These are phyloP conservation scores for Chrysaora quinquecirrha DNA, from an alignment of 30 jellyfish, hydroid and myxozoan species.

Conservation along the genomic window DNA sequence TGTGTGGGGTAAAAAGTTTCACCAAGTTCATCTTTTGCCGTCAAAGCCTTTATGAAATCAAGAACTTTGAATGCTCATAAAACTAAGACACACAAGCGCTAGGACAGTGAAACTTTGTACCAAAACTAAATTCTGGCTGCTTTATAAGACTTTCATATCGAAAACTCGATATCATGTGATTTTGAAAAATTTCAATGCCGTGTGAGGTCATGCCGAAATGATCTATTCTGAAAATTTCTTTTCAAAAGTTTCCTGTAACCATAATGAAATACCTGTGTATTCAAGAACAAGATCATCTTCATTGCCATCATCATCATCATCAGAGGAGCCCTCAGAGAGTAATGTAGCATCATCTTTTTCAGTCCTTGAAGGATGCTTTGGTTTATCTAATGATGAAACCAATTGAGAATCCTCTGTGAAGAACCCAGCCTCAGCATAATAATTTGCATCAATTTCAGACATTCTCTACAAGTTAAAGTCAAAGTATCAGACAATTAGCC, in stretches of 20 bases:
- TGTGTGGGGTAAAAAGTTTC: too few relatives aligned
- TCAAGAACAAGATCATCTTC: conserved; percentile 76
- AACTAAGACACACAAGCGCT: too few relatives aligned
- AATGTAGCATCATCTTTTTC: conserved; percentile 83
- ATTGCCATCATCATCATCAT: conserved; percentile 55
- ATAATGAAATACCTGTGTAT: conserved; percentile 66
- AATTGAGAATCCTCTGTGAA: conserved; percentile 34
- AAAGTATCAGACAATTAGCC: too few relatives aligned
- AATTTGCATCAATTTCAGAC: conserved; percentile 38
- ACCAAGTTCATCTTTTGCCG: too few relatives aligned
- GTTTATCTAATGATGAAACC: conserved; percentile 21
- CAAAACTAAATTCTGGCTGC: background rate
- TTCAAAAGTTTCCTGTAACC: background rate
- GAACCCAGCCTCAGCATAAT: conserved; percentile 11
- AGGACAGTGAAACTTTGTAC: too few relatives aligned
- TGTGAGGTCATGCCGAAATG: too few relatives aligned
- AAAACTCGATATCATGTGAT: too few relatives aligned
- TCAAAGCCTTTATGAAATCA: too few relatives aligned
- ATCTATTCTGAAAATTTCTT: too few relatives aligned
- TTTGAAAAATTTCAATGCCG: too few relatives aligned
- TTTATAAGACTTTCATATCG: background rate
- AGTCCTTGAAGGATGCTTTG: conserved; percentile 61
- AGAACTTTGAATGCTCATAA: too few relatives aligned
- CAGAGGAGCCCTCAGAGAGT: conserved; percentile 79
- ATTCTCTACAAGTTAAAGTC: background rate